Evolutionary conservation across 2,113 vertebrate genomes (phyloP).

Genomic region (Neolamprologus kungweensis): DNA sequence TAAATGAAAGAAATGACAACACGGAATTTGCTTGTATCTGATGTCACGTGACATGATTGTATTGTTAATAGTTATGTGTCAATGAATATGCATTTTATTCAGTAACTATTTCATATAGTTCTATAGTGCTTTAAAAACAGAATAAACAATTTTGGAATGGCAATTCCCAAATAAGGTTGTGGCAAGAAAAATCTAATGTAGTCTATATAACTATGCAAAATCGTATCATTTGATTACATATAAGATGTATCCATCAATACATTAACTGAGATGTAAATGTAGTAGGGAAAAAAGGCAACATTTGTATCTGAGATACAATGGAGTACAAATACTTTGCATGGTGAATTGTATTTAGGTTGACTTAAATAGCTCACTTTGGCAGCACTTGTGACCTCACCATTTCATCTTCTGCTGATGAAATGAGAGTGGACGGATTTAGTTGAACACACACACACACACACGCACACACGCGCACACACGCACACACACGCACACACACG

Average conservation of each 20-base stretch:
- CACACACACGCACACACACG: too few relatives aligned
- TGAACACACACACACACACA: background rate
- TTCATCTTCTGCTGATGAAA: slow-evolving; percentile 24
- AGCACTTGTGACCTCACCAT: background rate
- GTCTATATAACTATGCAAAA: background rate
- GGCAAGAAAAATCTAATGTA: background rate
- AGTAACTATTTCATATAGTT: background rate
- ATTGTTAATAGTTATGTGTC: background rate
- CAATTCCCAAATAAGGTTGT: background rate
- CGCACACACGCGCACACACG: too few relatives aligned
- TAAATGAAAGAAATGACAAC: background rate
- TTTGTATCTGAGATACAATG: background rate
- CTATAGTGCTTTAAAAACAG: background rate
- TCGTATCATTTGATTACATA: background rate
- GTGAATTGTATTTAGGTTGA: background rate
- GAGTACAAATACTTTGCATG: background rate
- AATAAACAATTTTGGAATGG: background rate
- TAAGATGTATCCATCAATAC: background rate
- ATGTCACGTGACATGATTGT: background rate
- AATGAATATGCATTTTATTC: background rate
- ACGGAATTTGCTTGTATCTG: background rate
- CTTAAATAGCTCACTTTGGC: background rate
- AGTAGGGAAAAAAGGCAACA: background rate
- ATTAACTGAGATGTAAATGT: background rate
- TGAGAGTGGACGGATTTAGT: slow-evolving; percentile 33